These are phyloP conservation scores for Lasius fuliginosus DNA, from an alignment of 2,888 invertebrate species.

Conservation along the genomic window DNA sequence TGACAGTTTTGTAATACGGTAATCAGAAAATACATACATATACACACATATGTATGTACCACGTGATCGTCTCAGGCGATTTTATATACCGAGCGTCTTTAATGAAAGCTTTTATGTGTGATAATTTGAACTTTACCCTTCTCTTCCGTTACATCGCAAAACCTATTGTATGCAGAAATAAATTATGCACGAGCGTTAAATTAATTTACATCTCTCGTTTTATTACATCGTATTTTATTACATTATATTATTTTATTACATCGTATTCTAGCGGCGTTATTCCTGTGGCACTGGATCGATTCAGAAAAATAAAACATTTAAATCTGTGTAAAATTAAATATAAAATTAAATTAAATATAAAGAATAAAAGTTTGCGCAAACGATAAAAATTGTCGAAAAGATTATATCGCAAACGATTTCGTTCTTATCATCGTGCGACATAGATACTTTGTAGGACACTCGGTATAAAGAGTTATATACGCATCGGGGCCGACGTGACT, in stretches of 20 bases:
- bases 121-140: constrained; percentile 36
- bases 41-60: neutral
- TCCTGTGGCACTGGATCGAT: neutral
- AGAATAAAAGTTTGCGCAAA: neutral
- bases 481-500: constrained; percentile 84
- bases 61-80: constrained; percentile 23
- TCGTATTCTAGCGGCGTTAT: neutral
- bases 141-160: neutral
- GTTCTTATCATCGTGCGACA: neutral
- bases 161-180: neutral
- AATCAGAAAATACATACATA: neutral
- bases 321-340: neutral
- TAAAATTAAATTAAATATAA: neutral
- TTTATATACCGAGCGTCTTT: constrained; percentile 4
- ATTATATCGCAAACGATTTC: no score
- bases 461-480: constrained; percentile 56
- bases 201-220: neutral
- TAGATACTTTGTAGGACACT: constrained; percentile 48
- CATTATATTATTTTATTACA: neutral
- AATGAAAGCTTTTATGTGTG: neutral
- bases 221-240: no score
- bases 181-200: constrained; percentile 18
- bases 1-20: constrained; percentile 7
- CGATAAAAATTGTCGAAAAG: neutral
- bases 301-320: neutral